Conservation (phyloP, 37 sponge, comb jelly and placozoan genomes). For the Tethya wilhelma region DNA sequence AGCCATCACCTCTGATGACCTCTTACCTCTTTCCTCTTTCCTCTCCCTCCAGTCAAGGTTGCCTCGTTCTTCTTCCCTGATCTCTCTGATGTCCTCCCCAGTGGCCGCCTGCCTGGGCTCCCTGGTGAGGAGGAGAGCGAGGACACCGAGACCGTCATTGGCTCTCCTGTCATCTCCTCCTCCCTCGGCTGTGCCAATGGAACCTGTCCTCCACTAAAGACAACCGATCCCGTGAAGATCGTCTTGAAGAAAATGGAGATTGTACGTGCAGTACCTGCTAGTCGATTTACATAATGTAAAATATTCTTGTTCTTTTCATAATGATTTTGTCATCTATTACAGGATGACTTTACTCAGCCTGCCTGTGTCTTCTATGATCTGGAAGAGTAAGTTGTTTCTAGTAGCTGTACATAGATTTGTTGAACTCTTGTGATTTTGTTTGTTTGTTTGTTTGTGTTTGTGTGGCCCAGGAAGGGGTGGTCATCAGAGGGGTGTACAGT, state of each 20-base stretch:
- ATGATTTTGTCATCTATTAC: neutral
- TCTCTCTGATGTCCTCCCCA: slow-evolving; percentile 8
- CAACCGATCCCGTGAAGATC: no score
- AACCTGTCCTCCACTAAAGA: no score
- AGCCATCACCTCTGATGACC: neutral
- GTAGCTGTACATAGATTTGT: neutral
- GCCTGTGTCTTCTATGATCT: slow-evolving; percentile 9
- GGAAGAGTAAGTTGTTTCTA: neutral
- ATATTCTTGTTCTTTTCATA: neutral
- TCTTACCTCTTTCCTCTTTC: neutral
- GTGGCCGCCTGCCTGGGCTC: no score
- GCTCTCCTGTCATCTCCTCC: slow-evolving; percentile 15
- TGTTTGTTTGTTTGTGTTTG: neutral
- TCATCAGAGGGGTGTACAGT: slow-evolving; percentile 29
- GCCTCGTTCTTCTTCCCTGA: slow-evolving; percentile 15
- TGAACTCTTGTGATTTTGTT: neutral
- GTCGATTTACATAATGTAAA: no score
- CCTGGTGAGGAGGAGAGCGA: neutral
- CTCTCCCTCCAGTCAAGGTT: neutral
- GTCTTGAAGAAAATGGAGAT: no score
- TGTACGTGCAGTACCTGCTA: no score
- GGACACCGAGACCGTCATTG: neutral
- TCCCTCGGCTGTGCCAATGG: neutral
- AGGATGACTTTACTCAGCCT: neutral
- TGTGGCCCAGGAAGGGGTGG: slow-evolving; percentile 18